Base-by-base conservation (phyloP, 2,113 vertebrate genomes). In the Lampris megalopsis region DNA sequence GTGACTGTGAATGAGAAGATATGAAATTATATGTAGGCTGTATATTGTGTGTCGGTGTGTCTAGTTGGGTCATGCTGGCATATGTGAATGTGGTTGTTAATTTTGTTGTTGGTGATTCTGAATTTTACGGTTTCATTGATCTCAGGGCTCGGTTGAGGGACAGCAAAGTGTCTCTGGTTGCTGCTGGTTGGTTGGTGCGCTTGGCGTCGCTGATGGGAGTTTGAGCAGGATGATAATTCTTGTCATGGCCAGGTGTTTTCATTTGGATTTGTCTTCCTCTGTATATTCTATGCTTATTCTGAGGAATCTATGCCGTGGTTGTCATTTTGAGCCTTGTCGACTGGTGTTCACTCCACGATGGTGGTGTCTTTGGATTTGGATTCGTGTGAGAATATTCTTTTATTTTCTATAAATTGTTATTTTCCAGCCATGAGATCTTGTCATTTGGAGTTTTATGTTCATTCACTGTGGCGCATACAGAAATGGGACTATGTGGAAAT, bases 181-280 rank as follows among this genome's bases (percentile, higher is more conserved):
- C 67, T 37, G 5, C 60, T 68, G 53, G 48, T 66, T 75, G 49
- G 56, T 42, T 6, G 43, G 35, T 13, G 48, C 64, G 69, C 41
- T 63, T 69, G 72, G 57, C 65, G 84, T 90, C 87, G 40, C 75
- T 68, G 81, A 81, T 73, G 80, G 4, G 43, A 84, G 42, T 6
- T 24, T 24, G 24, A 24, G 24, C 24, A 24, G 24, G 43, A 60
- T 11, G 72, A 62, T 48, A 48, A 73, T 60, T 36, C 3, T 68
- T 68, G 72, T 74, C 6, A 43, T 38, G 35, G n/a, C 52, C 11
- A 62, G 65, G 43, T 80, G 13, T 45, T 57, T 37, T 66, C 13
- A 52, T 71, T 79, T 75, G 53, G 9, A 42, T 37, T 70, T 38
- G 37, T 37, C 42, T 10, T 54, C 62, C 9, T 36, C 35, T 66